phyloP scores from a whole-genome alignment of 2,113 vertebrate species.

The Edolisoma coerulescens region DNA sequence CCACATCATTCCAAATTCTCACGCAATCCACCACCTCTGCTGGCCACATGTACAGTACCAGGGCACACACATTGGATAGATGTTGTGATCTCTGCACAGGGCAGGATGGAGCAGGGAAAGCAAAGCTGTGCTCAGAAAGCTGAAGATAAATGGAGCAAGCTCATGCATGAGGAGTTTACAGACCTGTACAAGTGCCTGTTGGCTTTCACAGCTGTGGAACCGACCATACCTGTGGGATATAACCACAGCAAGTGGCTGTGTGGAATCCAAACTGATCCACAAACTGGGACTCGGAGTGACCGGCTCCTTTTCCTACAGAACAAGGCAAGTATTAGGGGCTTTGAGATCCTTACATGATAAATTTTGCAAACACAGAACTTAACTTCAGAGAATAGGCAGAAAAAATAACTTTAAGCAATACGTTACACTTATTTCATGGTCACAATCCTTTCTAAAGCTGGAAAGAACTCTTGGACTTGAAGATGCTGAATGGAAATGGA shows the following conservation, averaged over 20 bases:
- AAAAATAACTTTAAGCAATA: neutral
- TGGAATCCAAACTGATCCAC: conserved; percentile 86
- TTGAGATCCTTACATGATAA: neutral
- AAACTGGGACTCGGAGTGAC: conserved; percentile 49
- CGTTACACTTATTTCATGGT: neutral
- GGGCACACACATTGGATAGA: neutral
- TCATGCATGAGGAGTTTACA: neutral
- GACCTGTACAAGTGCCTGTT: neutral
- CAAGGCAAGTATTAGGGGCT: neutral
- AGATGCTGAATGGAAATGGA: neutral
- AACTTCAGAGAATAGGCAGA: neutral
- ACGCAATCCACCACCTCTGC: neutral
- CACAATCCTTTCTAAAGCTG: neutral
- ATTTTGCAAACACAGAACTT: neutral
- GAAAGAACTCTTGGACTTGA: neutral
- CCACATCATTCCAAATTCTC: neutral
- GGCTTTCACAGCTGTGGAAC: neutral
- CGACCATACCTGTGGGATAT: conserved; percentile 83
- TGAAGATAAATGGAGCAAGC: neutral
- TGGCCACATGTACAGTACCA: neutral
- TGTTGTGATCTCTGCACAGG: neutral
- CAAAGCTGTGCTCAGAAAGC: neutral
- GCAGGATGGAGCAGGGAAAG: neutral
- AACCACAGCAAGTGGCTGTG: conserved; percentile 86
- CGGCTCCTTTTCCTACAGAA: conserved; percentile 76